Conservation (phyloP, 2,888 invertebrate species). For the Drepanosiphum platanoidis region DNA sequence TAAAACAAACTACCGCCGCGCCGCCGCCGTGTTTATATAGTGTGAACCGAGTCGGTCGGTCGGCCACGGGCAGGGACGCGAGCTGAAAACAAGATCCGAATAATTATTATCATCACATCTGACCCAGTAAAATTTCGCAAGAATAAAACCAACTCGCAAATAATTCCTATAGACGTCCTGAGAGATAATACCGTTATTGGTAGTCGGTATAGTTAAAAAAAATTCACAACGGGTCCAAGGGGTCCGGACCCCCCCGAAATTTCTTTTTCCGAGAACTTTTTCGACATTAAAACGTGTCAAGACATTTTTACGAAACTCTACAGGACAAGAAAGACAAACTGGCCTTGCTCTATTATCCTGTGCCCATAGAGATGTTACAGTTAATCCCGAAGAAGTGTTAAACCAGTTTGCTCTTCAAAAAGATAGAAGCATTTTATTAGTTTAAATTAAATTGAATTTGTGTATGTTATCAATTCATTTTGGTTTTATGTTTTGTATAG, state of each 20-base stretch:
- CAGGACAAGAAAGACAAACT: no score
- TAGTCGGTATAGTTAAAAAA: background rate
- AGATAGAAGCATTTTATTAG: conserved; percentile 11
- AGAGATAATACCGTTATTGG: no score
- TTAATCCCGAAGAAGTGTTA: conserved; percentile 15
- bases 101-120: background rate
- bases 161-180: no score
- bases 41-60: background rate
- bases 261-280: no score
- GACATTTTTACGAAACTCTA: no score
- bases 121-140: background rate
- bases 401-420: conserved; percentile 24
- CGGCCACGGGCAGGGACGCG: background rate
- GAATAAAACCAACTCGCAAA: background rate
- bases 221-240: no score
- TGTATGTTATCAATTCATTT: no score
- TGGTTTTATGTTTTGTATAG: no score
- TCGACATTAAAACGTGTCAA: no score
- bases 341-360: no score
- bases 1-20: conserved; percentile 11
- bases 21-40: background rate
- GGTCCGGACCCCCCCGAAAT: no score
- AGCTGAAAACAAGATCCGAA: conserved; percentile 19
- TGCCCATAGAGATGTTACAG: conserved; percentile 4
- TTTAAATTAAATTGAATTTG: background rate